Percentiles rank a stretch among this genome's conserved stretches.
phyloP scores from a whole-genome alignment of 2,113 vertebrate species.

The Phodopus roborovskii region DNA sequence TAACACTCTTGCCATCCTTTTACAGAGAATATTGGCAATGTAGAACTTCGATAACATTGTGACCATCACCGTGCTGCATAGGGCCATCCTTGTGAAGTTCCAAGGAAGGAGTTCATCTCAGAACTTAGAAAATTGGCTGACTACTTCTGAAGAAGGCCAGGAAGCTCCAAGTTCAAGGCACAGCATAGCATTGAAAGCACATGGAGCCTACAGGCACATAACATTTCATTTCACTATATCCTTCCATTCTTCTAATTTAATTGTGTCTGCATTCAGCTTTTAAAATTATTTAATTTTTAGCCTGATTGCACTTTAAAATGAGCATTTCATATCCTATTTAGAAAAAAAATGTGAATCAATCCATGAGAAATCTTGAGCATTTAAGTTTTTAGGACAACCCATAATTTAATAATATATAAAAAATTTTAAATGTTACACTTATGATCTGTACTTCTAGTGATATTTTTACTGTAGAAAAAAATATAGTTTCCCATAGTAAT shows the following conservation, averaged over 20 bases:
- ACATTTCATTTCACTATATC: not conserved
- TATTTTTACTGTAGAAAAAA: not conserved
- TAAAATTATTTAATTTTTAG: not conserved
- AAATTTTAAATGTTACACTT: not conserved
- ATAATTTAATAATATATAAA: not conserved
- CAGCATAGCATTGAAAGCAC: not conserved
- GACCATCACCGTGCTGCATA: not conserved
- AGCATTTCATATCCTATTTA: not conserved
- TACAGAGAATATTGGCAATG: not conserved
- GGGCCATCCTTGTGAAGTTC: not conserved
- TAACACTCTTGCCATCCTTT: not conserved
- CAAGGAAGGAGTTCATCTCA: not conserved
- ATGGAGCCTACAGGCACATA: not conserved
- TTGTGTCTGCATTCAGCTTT: not conserved
- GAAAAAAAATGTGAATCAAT: slow-evolving; percentile 20
- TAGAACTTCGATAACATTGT: not conserved
- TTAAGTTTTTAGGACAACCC: not conserved
- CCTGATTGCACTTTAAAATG: not conserved
- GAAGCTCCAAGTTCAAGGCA: not conserved
- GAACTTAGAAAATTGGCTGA: not conserved
- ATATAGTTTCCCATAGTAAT: slow-evolving; percentile 5
- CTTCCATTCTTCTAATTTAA: not conserved
- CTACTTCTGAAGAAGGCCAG: not conserved
- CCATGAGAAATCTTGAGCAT: not conserved
- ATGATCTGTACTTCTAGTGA: not conserved